A percentile compares a stretch with the other conserved stretches of the same genome.
These are phyloP conservation scores for Eudasyphora cyanicolor DNA, from an alignment of 2,888 invertebrate species.

Conservation along the genomic window DNA sequence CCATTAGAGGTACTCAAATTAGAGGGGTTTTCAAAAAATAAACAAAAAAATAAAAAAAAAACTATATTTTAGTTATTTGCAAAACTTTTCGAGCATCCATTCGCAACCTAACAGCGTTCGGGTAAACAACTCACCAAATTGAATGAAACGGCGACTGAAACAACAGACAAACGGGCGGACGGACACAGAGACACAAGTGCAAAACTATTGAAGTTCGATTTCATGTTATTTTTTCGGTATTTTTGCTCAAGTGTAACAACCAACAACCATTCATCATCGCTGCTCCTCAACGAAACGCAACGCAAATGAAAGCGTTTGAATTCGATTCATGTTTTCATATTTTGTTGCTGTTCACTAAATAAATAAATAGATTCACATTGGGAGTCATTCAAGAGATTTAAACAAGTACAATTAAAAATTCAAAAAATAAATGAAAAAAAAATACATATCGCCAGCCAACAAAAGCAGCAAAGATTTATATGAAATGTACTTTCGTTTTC, in stretches of 20 bases:
- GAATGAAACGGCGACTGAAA: slow-evolving; percentile 37
- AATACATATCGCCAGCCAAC: not conserved
- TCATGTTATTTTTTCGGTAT: slow-evolving; percentile 29
- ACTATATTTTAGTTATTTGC: slow-evolving; percentile 40
- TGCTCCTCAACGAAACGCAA: not conserved
- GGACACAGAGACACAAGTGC: not conserved
- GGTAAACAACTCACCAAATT: slow-evolving; percentile 47
- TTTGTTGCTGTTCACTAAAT: slow-evolving; percentile 1
- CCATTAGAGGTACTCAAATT: not conserved
- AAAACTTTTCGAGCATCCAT: slow-evolving; percentile 41
- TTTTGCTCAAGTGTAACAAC: slow-evolving; percentile 38
- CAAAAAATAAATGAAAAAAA: not conserved
- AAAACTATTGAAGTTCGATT: slow-evolving; percentile 36
- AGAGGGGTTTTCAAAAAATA: not conserved
- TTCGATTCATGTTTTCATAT: not conserved
- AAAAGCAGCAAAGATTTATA: not conserved
- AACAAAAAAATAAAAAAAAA: slow-evolving; percentile 11
- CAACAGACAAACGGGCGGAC: not conserved
- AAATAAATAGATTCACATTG: slow-evolving; percentile 20
- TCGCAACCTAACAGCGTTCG: slow-evolving; percentile 45
- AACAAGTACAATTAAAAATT: slow-evolving; percentile 11
- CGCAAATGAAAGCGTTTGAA: not conserved
- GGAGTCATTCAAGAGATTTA: slow-evolving; percentile 37
- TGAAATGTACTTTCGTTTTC: slow-evolving; percentile 46
- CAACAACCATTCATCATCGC: slow-evolving; percentile 11